Conservation (phyloP, 2,888 invertebrate genomes). For the Orthosia gracilis region DNA sequence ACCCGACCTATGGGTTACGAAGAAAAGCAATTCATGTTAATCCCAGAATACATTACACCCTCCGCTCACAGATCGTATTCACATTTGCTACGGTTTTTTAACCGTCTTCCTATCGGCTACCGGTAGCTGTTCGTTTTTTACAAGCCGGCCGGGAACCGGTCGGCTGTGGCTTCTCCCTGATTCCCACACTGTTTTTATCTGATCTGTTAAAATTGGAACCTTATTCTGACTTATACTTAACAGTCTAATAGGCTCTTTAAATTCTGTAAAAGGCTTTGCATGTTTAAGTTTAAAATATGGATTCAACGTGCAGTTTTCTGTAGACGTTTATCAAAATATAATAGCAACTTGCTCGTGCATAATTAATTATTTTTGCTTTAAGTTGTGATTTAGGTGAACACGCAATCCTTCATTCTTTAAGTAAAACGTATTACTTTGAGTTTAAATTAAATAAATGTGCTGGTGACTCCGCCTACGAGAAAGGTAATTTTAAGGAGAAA, state of each 20-base stretch:
- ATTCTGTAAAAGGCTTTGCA: slow-evolving; percentile 16
- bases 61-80: slow-evolving; percentile 47
- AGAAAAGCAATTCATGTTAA: slow-evolving; percentile 64
- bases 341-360: slow-evolving; percentile 38
- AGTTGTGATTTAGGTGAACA: slow-evolving; percentile 40
- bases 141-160: slow-evolving; percentile 57
- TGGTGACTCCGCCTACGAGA: slow-evolving; percentile 11
- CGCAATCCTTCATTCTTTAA: slow-evolving; percentile 46
- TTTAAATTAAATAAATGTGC: slow-evolving; percentile 36
- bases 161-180: slow-evolving; percentile 39
- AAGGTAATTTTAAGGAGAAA: slow-evolving; percentile 12
- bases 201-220: slow-evolving; percentile 61
- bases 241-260: slow-evolving; percentile 34
- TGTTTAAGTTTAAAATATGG: slow-evolving; percentile 19
- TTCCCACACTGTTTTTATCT: slow-evolving; percentile 69
- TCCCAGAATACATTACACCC: slow-evolving; percentile 62
- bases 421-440: slow-evolving; percentile 36
- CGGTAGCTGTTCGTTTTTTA: slow-evolving; percentile 62
- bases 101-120: slow-evolving; percentile 51
- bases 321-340: slow-evolving; percentile 38
- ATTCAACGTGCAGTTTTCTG: slow-evolving; percentile 20
- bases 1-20: slow-evolving; percentile 29
- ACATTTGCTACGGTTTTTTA: slow-evolving; percentile 65
- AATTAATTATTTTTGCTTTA: slow-evolving; percentile 44
- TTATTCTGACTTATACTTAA: slow-evolving; percentile 49